Evolutionary conservation across 64 coral and sea anemone species (phyloP).

Genomic region (Montipora cactus): DNA sequence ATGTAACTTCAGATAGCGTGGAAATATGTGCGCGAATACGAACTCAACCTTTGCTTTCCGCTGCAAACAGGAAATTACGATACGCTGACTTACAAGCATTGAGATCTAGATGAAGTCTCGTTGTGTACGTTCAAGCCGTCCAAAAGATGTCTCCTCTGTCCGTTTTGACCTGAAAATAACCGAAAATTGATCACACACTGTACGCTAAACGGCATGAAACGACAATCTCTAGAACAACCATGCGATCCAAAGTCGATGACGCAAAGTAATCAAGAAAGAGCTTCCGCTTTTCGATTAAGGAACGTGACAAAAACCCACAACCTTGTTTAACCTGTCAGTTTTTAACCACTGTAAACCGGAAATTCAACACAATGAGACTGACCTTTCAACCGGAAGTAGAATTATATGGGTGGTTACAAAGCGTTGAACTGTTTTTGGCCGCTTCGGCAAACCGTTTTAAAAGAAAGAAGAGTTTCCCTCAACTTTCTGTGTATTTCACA

Average conservation of each 20-base stretch:
- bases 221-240: neutral
- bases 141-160: neutral
- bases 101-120: neutral
- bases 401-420: conserved; percentile 18
- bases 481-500: neutral
- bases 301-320: conserved; percentile 43
- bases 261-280: neutral
- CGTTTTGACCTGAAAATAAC: neutral
- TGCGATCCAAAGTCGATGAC: neutral
- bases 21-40: neutral
- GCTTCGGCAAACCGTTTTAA: neutral
- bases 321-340: conserved; percentile 7
- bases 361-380: neutral
- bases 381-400: conserved; percentile 13
- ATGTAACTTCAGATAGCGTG: neutral
- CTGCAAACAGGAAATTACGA: neutral
- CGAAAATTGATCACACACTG: neutral
- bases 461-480: neutral
- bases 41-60: neutral
- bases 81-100: neutral
- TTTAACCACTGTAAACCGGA: neutral
- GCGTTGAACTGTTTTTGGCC: conserved; percentile 18
- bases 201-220: too few species aligned
- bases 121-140: neutral
- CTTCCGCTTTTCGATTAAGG: neutral